These are phyloP conservation scores for Cecidostiba fungosa DNA, from an alignment of 2,888 invertebrate genomes.

Conservation along the genomic window DNA sequence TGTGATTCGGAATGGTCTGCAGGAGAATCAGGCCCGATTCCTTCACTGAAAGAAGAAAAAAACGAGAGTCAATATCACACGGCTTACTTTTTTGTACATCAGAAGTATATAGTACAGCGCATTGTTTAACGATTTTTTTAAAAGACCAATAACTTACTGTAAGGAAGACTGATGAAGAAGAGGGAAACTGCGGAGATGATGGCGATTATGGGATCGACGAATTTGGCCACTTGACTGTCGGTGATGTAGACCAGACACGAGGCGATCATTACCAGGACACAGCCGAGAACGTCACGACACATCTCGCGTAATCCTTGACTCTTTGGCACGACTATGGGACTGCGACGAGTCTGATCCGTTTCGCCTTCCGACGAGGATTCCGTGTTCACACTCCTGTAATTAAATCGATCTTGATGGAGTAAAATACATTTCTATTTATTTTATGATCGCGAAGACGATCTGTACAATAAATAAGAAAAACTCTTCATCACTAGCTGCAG, in stretches of 20 bases:
- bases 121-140: too few relatives aligned
- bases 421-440: neutral
- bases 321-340: conserved; percentile 77
- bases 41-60: conserved; percentile 85
- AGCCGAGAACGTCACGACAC: conserved; percentile 85
- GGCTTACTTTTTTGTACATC: neutral
- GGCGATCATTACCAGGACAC: conserved; percentile 88
- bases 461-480: too few relatives aligned
- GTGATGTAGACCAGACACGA: conserved; percentile 84
- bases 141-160: conserved; percentile 83
- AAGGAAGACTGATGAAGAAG: conserved; percentile 89
- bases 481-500: too few relatives aligned
- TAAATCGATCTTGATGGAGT: neutral
- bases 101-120: neutral
- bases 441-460: neutral
- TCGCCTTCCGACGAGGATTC: neutral
- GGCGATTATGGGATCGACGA: conserved; percentile 88
- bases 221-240: conserved; percentile 85
- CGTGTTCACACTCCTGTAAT: conserved; percentile 75
- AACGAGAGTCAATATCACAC: neutral
- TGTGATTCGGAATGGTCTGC: conserved; percentile 95
- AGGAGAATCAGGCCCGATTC: conserved; percentile 93
- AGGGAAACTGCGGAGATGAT: conserved; percentile 88
- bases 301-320: conserved; percentile 84
- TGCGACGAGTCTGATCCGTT: conserved; percentile 66